Evolutionary conservation across 2,888 invertebrate species (phyloP), one percentile per base, ranked within the genome.

Genomic region (Enchytraeus crypticus): DNA sequence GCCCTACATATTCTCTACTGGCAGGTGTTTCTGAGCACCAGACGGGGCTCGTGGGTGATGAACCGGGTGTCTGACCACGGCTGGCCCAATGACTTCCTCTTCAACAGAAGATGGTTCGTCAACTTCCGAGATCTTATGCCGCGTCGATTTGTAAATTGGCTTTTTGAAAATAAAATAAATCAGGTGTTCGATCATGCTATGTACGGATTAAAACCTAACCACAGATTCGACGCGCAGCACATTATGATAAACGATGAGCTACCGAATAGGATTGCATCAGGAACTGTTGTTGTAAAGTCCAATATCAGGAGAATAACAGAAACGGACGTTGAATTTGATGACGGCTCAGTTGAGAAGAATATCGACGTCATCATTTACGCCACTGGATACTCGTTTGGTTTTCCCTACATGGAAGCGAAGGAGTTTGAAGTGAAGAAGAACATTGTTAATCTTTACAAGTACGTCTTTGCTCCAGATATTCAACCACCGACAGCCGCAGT

Each of bases 161-260:
- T 70, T 2, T n/a, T 60, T 1, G 64, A 61, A 26, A 59, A 53
- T 1, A 5, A 68, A 23, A 57, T 77, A 3, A 77, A 79, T 65
- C 30, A 62, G 11, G 63, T 69, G 21, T 74, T 79, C 58, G 73
- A 80, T 66, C 81, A 81, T 65, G 72, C 71, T 8, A 63, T 71
- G 1, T 81, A 79, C 69, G 72, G 75, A 3, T 64, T 82, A 29
- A 72, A 77, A 57, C 81, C 81, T 1, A 64, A 67, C 8, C 77
- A 79, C 65, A 61, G 70, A 3, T 60, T 67, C 8, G 56, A 66
- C 29, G 61, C 68, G 2, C 72, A 73, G 27, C 75, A 76, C 57
- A 79, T 80, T 0, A 78, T 76, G 47, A 74, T 81, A 3, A 80
- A 80, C 59, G 81, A 81, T 58, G 76, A 77, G 11, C 65, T 81